Evolutionary conservation across 2,797 vertebrate genomes (phyloP), one percentile per base, ranked within the genome.

Genomic region (Staurois parvus): DNA sequence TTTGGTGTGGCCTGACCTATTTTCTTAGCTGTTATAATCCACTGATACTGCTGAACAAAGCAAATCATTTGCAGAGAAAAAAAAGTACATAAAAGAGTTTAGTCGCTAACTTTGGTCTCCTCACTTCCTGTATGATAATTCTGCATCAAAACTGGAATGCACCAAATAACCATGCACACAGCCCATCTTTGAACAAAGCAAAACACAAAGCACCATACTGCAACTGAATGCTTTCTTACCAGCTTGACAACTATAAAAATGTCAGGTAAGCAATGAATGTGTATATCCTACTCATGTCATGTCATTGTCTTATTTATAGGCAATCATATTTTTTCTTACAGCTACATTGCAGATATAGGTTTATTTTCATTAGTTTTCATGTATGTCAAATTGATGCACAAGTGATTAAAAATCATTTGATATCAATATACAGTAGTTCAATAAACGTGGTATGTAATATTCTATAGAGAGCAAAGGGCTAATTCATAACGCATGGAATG

Each of bases 151-250:
- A 78, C 32, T 26, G 37, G 80, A 21, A 84, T 59, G 28, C 32
- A 80, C 17, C 21, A 88, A 48, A 73, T 76, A 32, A 76, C 37
- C 29, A 34, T 64, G 24, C 77, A 68, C 24, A 67, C 37, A 80
- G 4, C 56, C 29, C 6, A 52, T 59, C 15, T n/a, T 26, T 34
- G 30, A 7, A 2, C 32, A 62, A 28, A 76, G 77, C 28, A 67
- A 3, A 64, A 64, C 62, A 32, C 32, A 48, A 48, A 48, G 48
- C 48, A n/a, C 52, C 21, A 8, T 59, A 72, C 28, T 29, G 81
- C 42, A 42, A 7, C 34, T 13, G 30, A 80, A 17, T 70, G 30
- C 70, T 68, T 81, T 69, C 68, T 72, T 28, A 11, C n/a, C 52
- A 59, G 21, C 52, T 24, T 59, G 6, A 59, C 52, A 59, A 24